phyloP scores from a whole-genome alignment of 2,797 vertebrate genomes.

The Liparis tanakae region DNA sequence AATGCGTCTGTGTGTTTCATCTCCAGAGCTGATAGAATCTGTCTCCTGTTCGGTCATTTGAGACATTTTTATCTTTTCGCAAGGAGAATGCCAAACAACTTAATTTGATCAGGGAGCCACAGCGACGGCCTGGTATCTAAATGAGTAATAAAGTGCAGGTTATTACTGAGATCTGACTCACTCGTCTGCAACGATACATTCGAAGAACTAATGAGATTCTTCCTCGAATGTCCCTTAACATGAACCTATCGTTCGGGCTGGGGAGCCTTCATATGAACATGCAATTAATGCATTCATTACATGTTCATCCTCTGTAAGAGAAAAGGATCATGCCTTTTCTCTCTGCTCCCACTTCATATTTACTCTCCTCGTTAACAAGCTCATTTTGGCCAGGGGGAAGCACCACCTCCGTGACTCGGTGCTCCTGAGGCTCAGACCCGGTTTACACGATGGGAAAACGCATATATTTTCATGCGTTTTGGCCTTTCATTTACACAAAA shows the following conservation, averaged over 20 bases:
- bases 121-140: neutral
- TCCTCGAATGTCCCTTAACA: neutral
- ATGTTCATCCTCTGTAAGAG: too few relatives aligned
- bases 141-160: neutral
- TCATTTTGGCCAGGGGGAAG: too few relatives aligned
- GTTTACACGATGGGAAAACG: too few relatives aligned
- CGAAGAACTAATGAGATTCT: neutral
- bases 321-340: too few relatives aligned
- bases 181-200: neutral
- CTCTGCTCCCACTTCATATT: too few relatives aligned
- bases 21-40: neutral
- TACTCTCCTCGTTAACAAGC: too few relatives aligned
- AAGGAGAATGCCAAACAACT: neutral
- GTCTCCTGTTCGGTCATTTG: neutral
- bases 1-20: neutral
- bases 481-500: too few relatives aligned
- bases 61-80: neutral
- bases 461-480: too few relatives aligned
- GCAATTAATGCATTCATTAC: too few relatives aligned
- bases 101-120: neutral
- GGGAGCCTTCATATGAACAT: too few relatives aligned
- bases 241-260: neutral
- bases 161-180: neutral
- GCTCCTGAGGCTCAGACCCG: too few relatives aligned
- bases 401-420: too few relatives aligned